Conservation (phyloP, 64 coral and sea anemone species). For the Acropora yongei region DNA sequence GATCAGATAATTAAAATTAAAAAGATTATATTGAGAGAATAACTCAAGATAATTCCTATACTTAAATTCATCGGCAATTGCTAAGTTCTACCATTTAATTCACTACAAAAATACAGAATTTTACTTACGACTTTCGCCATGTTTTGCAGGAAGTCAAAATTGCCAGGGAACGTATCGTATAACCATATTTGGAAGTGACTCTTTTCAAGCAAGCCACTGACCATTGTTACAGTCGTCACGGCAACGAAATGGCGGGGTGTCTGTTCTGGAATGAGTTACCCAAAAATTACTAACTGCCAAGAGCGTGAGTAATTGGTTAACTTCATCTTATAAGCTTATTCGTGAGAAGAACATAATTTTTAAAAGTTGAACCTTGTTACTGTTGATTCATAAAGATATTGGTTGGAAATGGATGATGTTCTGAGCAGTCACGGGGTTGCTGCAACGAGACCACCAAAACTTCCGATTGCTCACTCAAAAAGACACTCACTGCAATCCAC, state of each 20-base stretch:
- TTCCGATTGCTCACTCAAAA: slow-evolving; percentile 53
- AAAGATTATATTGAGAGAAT: too few species aligned
- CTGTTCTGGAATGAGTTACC: slow-evolving; percentile 86
- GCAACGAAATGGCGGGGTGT: slow-evolving; percentile 90
- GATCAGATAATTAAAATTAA: too few species aligned
- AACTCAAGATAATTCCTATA: too few species aligned
- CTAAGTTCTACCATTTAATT: too few species aligned
- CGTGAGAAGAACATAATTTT: too few species aligned
- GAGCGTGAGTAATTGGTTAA: too few species aligned
- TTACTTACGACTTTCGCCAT: slow-evolving; percentile 90
- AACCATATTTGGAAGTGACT: slow-evolving; percentile 65
- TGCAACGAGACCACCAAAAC: slow-evolving; percentile 68
- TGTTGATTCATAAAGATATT: neutral
- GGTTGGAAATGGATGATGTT: slow-evolving; percentile 26
- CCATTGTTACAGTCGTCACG: slow-evolving; percentile 92
- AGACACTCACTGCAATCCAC: slow-evolving; percentile 86
- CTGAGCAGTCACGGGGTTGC: slow-evolving; percentile 33
- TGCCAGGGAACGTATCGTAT: slow-evolving; percentile 4
- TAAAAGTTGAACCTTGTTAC: neutral
- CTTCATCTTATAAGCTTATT: too few species aligned
- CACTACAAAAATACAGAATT: neutral
- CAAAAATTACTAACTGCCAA: slow-evolving; percentile 7
- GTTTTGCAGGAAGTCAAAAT: slow-evolving; percentile 45
- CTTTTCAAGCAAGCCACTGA: slow-evolving; percentile 78
- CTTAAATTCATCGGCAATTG: too few species aligned